Evolutionary conservation across 2,888 invertebrate species (phyloP), one percentile per base, ranked within the genome.

Genomic region (Campaea margaritaria): DNA sequence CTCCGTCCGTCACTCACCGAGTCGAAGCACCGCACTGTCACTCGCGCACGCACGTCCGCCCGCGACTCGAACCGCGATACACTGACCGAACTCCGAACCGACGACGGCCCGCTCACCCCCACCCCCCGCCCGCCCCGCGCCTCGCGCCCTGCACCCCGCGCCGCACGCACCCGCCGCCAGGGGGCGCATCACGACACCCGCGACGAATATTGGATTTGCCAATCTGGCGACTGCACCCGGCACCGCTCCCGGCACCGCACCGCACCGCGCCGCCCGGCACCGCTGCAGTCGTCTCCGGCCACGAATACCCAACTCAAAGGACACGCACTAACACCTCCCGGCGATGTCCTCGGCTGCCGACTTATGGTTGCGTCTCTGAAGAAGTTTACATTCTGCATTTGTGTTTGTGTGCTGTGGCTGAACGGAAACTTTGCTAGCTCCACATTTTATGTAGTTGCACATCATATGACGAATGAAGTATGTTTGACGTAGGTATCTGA

Each of bases 161-260:
- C 31, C 8, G 28, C 8, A 31, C 48, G 11, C 49, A 28, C 16
- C n/a, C 39, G 0, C 5, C n/a, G 28, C 42, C 21, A 5, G 14
- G 14, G 36, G 51, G 46, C 51, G 28, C 51, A 42, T 46, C 51
- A 45, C 43, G 42, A 43, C 43, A 51, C 45, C n/a, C 11, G 13
- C n/a, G 44, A 14, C 49, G 34, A 51, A 58, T 47, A 47, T 58
- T 51, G 41, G 58, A 58, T 57, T 57, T 46, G 57, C 34, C 46
- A 57, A 57, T 58, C 36, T 42, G 41, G 45, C 14, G 31, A 7
- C 21, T 52, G 52, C 52, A 52, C 27, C 39, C 46, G 46, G 38
- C 43, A 13, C 52, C 53, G 36, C 27, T 45, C 13, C 38, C 39
- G 13, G 4, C 42, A 31, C 31, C 9, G 31, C 31, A 27, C 27